Evolutionary conservation across 2,888 invertebrate genomes (phyloP), one percentile per base, ranked within the genome.

Genomic region (Autographa gamma): DNA sequence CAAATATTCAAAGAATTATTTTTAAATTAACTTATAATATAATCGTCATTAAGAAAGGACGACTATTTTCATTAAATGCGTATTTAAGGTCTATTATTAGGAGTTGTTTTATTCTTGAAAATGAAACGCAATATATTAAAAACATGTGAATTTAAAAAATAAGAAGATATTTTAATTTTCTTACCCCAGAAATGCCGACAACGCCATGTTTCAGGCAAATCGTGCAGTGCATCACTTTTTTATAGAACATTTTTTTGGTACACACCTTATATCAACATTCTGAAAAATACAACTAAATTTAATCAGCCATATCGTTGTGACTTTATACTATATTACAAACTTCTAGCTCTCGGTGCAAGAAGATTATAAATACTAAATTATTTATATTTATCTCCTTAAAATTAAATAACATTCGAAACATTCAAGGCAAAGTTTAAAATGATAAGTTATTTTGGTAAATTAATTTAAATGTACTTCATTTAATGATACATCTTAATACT

Each of bases 221-320:
- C 67, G 89, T 92, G 83, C 94, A 95, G 77, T 94, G 92, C 69
- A 94, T 85, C 70, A 93, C 92, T 85, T 92, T 94, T 80, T 91
- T 84, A 84, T 93, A 94, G 71, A 95, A 94, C 95, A 95, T 95
- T 63, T 71, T 89, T 77, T 54, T 66, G 66, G 73, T 73, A 77
- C 58, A 73, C 41, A 61, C 73, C 59, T 86, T 89, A 92, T 58
- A 87, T 89, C 85, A 89, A 89, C 94, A 94, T 95, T 81, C 95
- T 95, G 90, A 83, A 93, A 92, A 69, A 69, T 58, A 69, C 63
- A 31, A 74, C 54, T 76, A 73, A 66, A 59, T 61, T 56, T 48
- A 38, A 66, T 25, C 48, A 56, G 11, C 6, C 6, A 43, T 31
- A 18, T 2, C 43, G 11, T 61, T 64, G 56, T 11, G 38, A 11